phyloP scores from a whole-genome alignment of 1,140 invertebrate species.

The Rhagoletis zephyria region DNA sequence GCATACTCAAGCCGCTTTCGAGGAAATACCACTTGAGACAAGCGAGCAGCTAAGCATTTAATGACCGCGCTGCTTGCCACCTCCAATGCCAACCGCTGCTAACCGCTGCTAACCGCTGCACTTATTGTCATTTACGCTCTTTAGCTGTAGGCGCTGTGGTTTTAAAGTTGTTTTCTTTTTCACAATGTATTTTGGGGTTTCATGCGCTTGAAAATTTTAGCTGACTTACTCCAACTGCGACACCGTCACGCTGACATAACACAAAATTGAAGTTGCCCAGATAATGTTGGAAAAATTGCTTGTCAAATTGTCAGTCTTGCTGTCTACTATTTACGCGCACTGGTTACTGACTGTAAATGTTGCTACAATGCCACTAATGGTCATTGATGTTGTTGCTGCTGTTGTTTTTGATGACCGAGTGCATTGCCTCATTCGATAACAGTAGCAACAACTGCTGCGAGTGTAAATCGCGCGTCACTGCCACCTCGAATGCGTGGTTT shows the following conservation, averaged over 20 bases:
- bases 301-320: conserved; percentile 20
- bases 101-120: too few species aligned
- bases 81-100: not conserved
- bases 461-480: not conserved
- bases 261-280: not conserved
- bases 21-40: conserved; percentile 3
- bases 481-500: not conserved
- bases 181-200: not conserved
- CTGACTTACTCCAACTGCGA: not conserved
- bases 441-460: not conserved
- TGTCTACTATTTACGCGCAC: not conserved
- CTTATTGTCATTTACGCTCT: not conserved
- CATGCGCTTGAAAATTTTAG: not conserved
- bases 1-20: not conserved
- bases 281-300: not conserved
- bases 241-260: conserved; percentile 17
- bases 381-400: not conserved
- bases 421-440: conserved; percentile 13
- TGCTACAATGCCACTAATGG: not conserved
- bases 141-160: not conserved
- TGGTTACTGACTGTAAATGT: not conserved
- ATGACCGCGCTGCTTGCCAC: not conserved
- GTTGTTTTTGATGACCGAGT: not conserved
- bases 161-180: not conserved
- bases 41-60: not conserved